These are phyloP conservation scores for Uropetala carovei DNA, from an alignment of 2,888 invertebrate species.

Conservation along the genomic window DNA sequence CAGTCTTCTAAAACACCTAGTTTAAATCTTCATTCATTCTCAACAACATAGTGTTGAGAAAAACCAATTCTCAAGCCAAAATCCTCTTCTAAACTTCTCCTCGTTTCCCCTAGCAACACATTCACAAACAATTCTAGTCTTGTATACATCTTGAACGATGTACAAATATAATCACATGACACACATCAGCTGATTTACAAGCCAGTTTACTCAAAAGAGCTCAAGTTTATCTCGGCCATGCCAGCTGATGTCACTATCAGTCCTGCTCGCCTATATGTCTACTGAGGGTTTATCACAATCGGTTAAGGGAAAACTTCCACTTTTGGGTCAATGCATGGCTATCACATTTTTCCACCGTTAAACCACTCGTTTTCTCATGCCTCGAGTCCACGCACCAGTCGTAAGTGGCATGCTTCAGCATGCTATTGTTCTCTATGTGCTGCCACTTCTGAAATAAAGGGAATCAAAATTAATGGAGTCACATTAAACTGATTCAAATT, in stretches of 20 bases:
- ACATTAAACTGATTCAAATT: not conserved
- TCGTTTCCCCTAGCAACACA: not conserved
- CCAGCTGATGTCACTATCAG: conserved; percentile 51
- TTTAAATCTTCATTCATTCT: conserved; percentile 20
- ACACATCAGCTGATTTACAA: conserved; percentile 46
- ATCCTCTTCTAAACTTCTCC: conserved; percentile 1
- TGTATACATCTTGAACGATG: conserved; percentile 65
- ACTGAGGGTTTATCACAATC: conserved; percentile 69
- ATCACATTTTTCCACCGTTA: conserved; percentile 84
- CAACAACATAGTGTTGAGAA: conserved; percentile 43
- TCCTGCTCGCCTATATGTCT: conserved; percentile 39
- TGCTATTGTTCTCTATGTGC: conserved; percentile 80
- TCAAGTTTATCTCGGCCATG: conserved; percentile 33
- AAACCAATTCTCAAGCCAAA: not conserved
- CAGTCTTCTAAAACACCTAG: conserved; percentile 23
- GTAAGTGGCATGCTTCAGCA: conserved; percentile 83
- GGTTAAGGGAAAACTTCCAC: conserved; percentile 79
- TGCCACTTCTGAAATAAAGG: conserved; percentile 80
- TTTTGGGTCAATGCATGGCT: conserved; percentile 81
- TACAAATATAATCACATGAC: conserved; percentile 62
- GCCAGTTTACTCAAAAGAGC: conserved; percentile 43
- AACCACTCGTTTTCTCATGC: conserved; percentile 78
- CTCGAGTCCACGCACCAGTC: conserved; percentile 88
- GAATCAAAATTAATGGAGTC: not conserved
- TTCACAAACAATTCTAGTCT: conserved; percentile 52